These are phyloP conservation scores for Mythimna ferrago DNA, from an alignment of 2,888 invertebrate genomes.

Conservation along the genomic window DNA sequence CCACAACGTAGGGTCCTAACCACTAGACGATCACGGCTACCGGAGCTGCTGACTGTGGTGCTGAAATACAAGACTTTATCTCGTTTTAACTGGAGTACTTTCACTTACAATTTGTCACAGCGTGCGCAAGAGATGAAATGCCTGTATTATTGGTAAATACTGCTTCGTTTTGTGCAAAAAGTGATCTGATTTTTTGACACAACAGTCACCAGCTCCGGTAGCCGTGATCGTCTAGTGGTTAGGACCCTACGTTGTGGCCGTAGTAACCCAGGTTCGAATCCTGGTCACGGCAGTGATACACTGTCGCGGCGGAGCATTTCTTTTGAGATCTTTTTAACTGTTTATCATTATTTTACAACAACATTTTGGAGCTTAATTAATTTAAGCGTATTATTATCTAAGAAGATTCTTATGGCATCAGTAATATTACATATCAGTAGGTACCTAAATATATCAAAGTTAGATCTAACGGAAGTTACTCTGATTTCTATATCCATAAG, in stretches of 20 bases:
- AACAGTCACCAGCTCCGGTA: constrained; percentile 70
- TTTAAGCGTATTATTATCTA: too few relatives aligned
- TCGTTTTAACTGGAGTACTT: constrained; percentile 27
- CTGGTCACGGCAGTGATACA: constrained; percentile 82
- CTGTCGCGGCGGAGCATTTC: constrained; percentile 44
- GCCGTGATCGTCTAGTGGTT: constrained; percentile 87
- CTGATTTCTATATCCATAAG: too few relatives aligned
- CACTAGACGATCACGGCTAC: constrained; percentile 79
- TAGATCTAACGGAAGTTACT: too few relatives aligned
- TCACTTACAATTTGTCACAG: constrained; percentile 14
- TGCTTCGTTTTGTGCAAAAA: background rate
- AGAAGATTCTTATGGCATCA: too few relatives aligned
- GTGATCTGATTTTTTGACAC: constrained; percentile 2
- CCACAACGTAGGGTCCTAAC: constrained; percentile 95
- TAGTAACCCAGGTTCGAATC: constrained; percentile 94
- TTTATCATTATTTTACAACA: background rate
- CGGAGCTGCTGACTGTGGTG: constrained; percentile 66
- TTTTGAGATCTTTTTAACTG: background rate
- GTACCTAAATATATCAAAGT: too few relatives aligned
- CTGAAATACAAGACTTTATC: constrained; percentile 14
- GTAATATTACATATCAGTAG: too few relatives aligned
- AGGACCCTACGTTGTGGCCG: constrained; percentile 95
- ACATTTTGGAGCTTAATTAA: too few relatives aligned
- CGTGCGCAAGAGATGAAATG: constrained; percentile 4
- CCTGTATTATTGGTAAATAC: background rate